Base-by-base conservation (phyloP, 1,140 invertebrate species). In the Drosophila willistoni region DNA sequence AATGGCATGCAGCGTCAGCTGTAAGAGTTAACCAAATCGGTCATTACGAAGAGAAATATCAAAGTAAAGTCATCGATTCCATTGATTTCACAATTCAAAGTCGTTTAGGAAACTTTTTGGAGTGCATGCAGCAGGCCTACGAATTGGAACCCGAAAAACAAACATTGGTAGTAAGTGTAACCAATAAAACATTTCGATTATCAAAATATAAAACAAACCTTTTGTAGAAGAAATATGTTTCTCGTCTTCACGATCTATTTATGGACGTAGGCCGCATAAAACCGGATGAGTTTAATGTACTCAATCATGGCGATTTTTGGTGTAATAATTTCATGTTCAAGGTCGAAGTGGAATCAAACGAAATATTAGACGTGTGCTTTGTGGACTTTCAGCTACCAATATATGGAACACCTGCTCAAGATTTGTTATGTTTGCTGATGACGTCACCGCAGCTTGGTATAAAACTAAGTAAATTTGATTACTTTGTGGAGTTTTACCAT, bases 221-320 rank as follows among this genome's bases (percentile, higher is more conserved):
- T 22, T 19, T 42, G 12, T n/a, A 89, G 84, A 89, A 59, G 17
- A 92, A 87, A 13, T 90, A 83, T 47, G 73, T 64, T 0, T 55
- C 75, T 2, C 72, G 63, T 6, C 33, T 90, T 17, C 84, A 81
- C 0, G 80, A 90, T 25, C 60, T 86, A n/a, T 77, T 81, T 29
- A 69, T 90, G 59, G 81, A 90, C 3, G 79, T 82, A 57, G 79
- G 77, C 3, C 59, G 42, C 2, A 66, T 84, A 1, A 68, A 94
- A 19, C 63, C 90, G 1, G 85, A 93, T 10, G 93, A 93, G 33
- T 94, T 95, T 59, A 93, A 93, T 66, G 94, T 95, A 1, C 85
- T 95, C 2, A 94, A 93, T 82, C 95, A 95, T 59, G 95, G 95
- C 4, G 95, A 95, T 82, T 93, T 93, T 13, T 90, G 87, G 87